A percentile compares a stretch with the other conserved stretches of the same genome.
These are phyloP conservation scores for Anhinga anhinga DNA, from an alignment of 2,113 vertebrate genomes.

Conservation along the genomic window DNA sequence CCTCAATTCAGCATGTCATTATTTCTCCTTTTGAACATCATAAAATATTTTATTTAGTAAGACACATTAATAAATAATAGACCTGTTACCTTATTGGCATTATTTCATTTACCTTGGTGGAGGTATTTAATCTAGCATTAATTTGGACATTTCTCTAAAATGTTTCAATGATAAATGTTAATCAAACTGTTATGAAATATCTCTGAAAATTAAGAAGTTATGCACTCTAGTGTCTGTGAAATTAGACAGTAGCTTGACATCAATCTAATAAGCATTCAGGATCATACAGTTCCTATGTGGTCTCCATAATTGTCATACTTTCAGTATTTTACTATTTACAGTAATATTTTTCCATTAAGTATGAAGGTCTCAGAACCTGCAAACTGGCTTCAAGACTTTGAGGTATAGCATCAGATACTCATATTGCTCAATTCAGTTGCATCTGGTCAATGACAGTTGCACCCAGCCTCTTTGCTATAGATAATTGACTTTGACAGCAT, in stretches of 20 bases:
- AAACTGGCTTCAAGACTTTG: constrained; percentile 12
- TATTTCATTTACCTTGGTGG: neutral
- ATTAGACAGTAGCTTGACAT: neutral
- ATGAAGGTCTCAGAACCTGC: neutral
- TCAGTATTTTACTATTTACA: neutral
- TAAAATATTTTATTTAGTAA: neutral
- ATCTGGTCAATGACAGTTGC: constrained; percentile 33
- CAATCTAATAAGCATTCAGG: neutral
- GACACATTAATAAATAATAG: neutral
- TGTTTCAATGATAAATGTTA: neutral
- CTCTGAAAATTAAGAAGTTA: neutral
- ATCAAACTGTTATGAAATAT: neutral
- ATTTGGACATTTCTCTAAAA: neutral
- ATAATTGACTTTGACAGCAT: constrained; percentile 55
- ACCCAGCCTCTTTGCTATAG: neutral
- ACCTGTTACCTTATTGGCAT: neutral
- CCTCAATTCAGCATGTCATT: neutral
- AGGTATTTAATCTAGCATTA: neutral
- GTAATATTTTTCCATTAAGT: neutral
- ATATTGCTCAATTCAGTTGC: constrained; percentile 23
- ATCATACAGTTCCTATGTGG: neutral
- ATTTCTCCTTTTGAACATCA: neutral
- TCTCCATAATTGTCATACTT: neutral
- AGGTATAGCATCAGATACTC: neutral
- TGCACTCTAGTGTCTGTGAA: neutral